phyloP scores from a whole-genome alignment of 1,140 invertebrate genomes.

The Riptortus pedestris region DNA sequence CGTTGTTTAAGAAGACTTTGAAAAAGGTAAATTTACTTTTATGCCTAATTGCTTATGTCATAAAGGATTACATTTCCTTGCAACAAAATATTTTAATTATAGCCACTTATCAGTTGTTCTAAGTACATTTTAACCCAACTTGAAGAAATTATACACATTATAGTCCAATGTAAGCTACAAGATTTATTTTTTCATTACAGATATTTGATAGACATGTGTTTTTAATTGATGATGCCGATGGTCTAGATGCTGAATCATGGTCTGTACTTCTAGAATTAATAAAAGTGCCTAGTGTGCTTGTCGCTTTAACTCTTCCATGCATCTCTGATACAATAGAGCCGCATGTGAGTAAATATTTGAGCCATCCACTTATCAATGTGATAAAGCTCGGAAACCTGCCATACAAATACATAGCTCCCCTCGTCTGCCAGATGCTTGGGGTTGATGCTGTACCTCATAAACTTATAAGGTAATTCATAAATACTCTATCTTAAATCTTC shows the following conservation, averaged over 20 bases:
- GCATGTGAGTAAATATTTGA: neutral
- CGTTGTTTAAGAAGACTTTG: too few species aligned
- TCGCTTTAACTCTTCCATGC: conserved; percentile 8
- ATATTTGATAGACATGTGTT: conserved; percentile 39
- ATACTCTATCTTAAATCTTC: neutral
- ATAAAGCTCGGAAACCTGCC: conserved; percentile 19
- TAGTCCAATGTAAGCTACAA: too few species aligned
- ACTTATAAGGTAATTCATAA: conserved; percentile 44
- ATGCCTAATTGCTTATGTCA: too few species aligned
- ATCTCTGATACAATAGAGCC: neutral
- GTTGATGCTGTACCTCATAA: conserved; percentile 47
- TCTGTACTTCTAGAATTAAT: conserved; percentile 39
- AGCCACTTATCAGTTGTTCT: too few species aligned
- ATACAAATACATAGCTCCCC: conserved; percentile 33
- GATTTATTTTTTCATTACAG: too few species aligned
- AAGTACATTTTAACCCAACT: too few species aligned
- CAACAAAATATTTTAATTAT: too few species aligned
- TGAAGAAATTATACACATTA: too few species aligned
- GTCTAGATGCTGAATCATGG: conserved; percentile 45
- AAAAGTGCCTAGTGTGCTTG: conserved; percentile 25
- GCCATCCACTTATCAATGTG: neutral
- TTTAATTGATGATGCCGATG: conserved; percentile 44
- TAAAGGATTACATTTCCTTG: too few species aligned
- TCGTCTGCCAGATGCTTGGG: conserved; percentile 50
- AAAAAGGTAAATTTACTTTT: too few species aligned